Evolutionary conservation across 2,797 vertebrate species (phyloP), one percentile per base, ranked within the genome.

Genomic region (Dermochelys coriacea): DNA sequence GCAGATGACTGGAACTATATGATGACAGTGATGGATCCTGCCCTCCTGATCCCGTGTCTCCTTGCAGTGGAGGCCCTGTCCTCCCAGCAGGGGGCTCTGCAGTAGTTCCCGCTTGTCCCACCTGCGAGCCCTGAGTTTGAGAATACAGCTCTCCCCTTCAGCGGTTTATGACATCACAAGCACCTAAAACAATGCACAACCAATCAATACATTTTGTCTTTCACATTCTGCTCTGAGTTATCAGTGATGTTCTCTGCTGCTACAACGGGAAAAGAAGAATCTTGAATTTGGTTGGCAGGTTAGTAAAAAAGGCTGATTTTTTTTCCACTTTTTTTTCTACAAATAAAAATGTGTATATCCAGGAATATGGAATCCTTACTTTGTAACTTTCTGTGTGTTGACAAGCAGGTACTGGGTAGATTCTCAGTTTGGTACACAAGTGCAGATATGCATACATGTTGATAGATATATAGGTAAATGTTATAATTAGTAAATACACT

Each of bases 1-100:
- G 59, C 0, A 0, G 68, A 68, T 1, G 0, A 49, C n/a, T 4
- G 31, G 23, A 27, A 75, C 71, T 71, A 19, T 37, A 31, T n/a
- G 27, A 11, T 0, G 0, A 64, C 23, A 87, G 52, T 18, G 27
- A 29, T 77, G 64, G 64, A 23, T 71, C 19, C 45, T 41, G 18
- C 29, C 37, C n/a, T 21, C 18, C 64, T 23, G n/a, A 37, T 68
- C 64, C 18, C 5, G 8, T 68, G 18, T 37, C 61, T 34, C 18
- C 19, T 37, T 3, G 19, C 9, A 37, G 18, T 71, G n/a, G n/a
- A 37, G 34, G 15, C n/a, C 64, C 10, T 4, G 5, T 68, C n/a
- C 64, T 27, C 50, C 16, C 41, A 89, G n/a, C 0, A 2, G 68
- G 82, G 34, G 34, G 47, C 14, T 81, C 51, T 50, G 49, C 8